Base-by-base conservation (phyloP, 2,888 invertebrate genomes). In the Cheilosia vulpina region DNA sequence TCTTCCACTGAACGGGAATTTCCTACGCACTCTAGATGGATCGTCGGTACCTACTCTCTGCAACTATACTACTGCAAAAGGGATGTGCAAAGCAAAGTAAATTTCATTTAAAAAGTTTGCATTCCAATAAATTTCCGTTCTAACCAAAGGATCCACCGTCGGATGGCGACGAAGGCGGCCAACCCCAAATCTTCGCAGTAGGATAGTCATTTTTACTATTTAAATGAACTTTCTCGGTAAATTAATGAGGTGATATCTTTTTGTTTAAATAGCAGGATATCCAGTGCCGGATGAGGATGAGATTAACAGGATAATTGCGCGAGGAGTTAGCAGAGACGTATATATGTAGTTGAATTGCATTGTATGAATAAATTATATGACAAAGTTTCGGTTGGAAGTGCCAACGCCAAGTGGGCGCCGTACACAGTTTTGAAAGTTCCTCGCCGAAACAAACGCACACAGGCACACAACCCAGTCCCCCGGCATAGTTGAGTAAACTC, bases 211-310 rank as follows among this genome's bases (percentile, higher is more conserved):
- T 79, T 84, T 84, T 47, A 75, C 73, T 58, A 81, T 85, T 81
- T 72, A 85, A 85, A 85, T 85, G 76, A 85, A 85, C 81, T 85
- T 85, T 81, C 81, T 62, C 72, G 76, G 71, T 87, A 88, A 88
- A 88, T 89, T 88, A 89, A 89, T 89, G 89, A 89, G 88, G 89
- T 89, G 89, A 89, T 89, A 89, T 88, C 88, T 88, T 88, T 88
- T 60, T 87, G 81, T 89, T 87, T 87, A 84, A 88, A 85, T 66
- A 19, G 53, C 58, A 58, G 65, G 68, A 73, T 79, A 68, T 63
- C 52, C 60, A 17, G 27, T 5, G 41, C 47, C 27, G n/a, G 50
- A 62, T 62, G 55, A 60, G 68, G 55, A 55, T 41, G 69, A 80
- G 75, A 84, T 84, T 84, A 84, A 75, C 75, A 75, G 84, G 84